phyloP scores from a whole-genome alignment of 2,797 vertebrate genomes.

The Adelosebastes latens region DNA sequence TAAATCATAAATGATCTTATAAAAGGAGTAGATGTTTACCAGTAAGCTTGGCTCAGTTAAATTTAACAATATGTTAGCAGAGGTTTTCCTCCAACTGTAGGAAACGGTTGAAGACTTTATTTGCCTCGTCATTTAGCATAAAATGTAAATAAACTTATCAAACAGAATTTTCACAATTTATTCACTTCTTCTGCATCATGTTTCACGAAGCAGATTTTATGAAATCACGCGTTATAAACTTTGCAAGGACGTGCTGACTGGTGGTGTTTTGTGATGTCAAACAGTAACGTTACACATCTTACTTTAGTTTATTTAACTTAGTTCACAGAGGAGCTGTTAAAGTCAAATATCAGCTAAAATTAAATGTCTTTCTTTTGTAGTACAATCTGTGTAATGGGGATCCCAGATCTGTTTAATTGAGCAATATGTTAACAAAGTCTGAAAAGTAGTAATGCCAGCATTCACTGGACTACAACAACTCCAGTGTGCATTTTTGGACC shows the following conservation, averaged over 20 bases:
- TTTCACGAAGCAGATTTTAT: not conserved
- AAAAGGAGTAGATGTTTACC: rapidly evolving
- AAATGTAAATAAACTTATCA: not conserved
- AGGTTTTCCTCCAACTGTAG: not conserved
- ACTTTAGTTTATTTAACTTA: not conserved
- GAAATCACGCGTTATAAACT: not conserved
- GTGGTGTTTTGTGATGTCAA: not conserved
- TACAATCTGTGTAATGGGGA: too few relatives aligned
- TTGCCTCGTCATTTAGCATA: not conserved
- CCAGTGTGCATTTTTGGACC: too few relatives aligned
- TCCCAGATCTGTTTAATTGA: too few relatives aligned
- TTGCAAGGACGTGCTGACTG: not conserved
- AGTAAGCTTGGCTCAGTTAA: not conserved
- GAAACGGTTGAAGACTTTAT: not conserved
- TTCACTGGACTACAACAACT: too few relatives aligned
- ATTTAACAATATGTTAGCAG: not conserved
- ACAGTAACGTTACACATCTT: not conserved
- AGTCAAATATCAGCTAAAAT: too few relatives aligned
- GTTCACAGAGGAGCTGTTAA: not conserved
- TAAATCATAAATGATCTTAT: too few relatives aligned
- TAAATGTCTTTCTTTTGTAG: too few relatives aligned
- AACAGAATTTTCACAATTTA: not conserved
- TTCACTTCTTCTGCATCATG: not conserved
- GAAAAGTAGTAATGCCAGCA: too few relatives aligned
- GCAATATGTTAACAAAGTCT: too few relatives aligned